These are phyloP conservation scores for Panurus biarmicus DNA, from an alignment of 2,113 vertebrate genomes.

Conservation along the genomic window DNA sequence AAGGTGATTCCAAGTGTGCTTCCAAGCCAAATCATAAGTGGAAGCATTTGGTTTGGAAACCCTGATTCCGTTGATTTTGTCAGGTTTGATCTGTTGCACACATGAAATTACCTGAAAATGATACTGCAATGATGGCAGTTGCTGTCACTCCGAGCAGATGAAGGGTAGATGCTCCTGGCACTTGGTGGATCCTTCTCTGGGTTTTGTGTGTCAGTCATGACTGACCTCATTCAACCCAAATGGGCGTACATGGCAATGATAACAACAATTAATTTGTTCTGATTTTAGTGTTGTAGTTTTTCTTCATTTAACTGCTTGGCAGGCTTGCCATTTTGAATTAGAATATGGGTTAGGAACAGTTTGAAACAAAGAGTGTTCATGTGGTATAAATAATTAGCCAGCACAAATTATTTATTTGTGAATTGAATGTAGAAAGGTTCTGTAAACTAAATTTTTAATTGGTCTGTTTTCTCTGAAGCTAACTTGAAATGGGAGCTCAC, in stretches of 20 bases:
- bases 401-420: not conserved
- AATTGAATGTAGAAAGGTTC: not conserved
- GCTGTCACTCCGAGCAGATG: not conserved
- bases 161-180: not conserved
- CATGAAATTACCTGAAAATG: not conserved
- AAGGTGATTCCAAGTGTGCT: not conserved
- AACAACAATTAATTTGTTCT: not conserved
- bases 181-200: not conserved
- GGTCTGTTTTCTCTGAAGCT: not conserved
- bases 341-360: not conserved
- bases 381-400: not conserved
- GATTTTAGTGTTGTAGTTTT: not conserved
- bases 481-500: not conserved
- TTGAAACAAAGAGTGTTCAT: not conserved
- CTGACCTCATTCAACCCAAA: not conserved
- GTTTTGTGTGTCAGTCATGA: not conserved
- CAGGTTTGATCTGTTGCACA: not conserved
- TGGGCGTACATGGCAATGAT: not conserved
- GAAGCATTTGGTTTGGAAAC: not conserved
- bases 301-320: not conserved
- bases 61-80: not conserved
- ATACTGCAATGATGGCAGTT: not conserved
- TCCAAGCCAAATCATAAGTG: not conserved
- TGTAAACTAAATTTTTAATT: not conserved
- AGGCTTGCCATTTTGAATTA: not conserved